phyloP scores from a whole-genome alignment of 2,797 vertebrate genomes.

The Notoglanidium macrostoma region DNA sequence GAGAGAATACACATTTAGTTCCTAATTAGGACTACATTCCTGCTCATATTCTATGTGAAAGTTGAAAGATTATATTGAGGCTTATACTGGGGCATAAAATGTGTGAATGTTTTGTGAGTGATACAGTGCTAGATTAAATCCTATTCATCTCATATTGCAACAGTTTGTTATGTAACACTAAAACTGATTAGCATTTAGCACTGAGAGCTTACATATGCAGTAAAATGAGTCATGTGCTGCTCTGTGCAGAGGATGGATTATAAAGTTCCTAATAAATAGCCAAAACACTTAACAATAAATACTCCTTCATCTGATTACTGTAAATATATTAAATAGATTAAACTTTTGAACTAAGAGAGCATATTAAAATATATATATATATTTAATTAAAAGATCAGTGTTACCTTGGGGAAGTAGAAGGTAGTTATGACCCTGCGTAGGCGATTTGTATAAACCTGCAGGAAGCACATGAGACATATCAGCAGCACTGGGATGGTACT shows the following conservation, averaged over 20 bases:
- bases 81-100: neutral
- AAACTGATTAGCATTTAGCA: neutral
- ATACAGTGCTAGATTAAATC: neutral
- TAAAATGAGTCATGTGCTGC: neutral
- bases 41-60: neutral
- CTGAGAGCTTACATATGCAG: neutral
- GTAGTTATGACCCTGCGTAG: constrained; percentile 78
- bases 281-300: neutral
- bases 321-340: neutral
- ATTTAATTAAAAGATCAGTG: neutral
- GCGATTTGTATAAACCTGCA: constrained; percentile 82
- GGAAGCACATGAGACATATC: constrained; percentile 72
- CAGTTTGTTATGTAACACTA: neutral
- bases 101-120: neutral
- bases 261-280: neutral
- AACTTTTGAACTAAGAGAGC: neutral
- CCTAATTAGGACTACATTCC: neutral
- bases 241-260: neutral
- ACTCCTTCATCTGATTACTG: neutral
- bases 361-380: neutral
- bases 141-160: neutral
- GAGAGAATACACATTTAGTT: neutral
- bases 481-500: constrained; percentile 62
- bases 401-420: constrained; percentile 83
- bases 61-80: neutral